phyloP scores from a whole-genome alignment of 1,140 invertebrate species.

The Drosophila guanche region DNA sequence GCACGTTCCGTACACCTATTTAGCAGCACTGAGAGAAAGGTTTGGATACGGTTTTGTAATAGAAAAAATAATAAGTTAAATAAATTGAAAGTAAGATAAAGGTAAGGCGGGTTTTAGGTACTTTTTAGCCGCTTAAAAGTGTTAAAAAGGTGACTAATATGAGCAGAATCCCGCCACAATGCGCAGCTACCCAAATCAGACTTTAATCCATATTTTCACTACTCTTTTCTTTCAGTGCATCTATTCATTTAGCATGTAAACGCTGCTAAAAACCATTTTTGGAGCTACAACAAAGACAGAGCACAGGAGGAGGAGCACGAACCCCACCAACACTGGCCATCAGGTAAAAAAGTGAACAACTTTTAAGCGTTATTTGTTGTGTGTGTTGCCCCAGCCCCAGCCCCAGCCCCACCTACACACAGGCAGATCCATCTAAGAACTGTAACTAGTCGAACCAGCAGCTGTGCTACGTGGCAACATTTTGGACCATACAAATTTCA shows the following conservation, averaged over 20 bases:
- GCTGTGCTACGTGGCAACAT: conserved; percentile 58
- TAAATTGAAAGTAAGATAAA: background rate
- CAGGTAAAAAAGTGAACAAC: conserved; percentile 33
- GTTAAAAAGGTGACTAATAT: background rate
- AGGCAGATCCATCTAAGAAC: conserved; percentile 8
- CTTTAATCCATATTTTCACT: background rate
- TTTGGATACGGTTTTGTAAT: background rate
- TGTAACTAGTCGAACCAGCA: conserved; percentile 45
- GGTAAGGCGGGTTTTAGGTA: background rate
- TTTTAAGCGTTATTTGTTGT: conserved; percentile 60
- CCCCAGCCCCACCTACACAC: background rate
- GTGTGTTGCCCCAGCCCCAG: conserved; percentile 2
- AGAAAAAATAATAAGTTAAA: background rate
- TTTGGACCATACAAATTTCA: conserved; percentile 75
- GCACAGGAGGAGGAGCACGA: conserved; percentile 17
- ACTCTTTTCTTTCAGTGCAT: conserved; percentile 47
- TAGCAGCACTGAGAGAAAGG: conserved; percentile 44
- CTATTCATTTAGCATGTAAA: conserved; percentile 68
- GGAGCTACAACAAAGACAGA: conserved; percentile 53
- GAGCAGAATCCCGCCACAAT: too few relatives aligned
- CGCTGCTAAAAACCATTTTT: conserved; percentile 77
- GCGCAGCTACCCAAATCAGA: too few relatives aligned
- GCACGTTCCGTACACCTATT: conserved; percentile 64
- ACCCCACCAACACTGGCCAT: conserved; percentile 21
- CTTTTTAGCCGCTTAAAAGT: background rate